Percentiles rank a stretch among this genome's conserved stretches.
These are phyloP conservation scores for Datnioides undecimradiatus DNA, from an alignment of 2,113 vertebrate species.

Conservation along the genomic window DNA sequence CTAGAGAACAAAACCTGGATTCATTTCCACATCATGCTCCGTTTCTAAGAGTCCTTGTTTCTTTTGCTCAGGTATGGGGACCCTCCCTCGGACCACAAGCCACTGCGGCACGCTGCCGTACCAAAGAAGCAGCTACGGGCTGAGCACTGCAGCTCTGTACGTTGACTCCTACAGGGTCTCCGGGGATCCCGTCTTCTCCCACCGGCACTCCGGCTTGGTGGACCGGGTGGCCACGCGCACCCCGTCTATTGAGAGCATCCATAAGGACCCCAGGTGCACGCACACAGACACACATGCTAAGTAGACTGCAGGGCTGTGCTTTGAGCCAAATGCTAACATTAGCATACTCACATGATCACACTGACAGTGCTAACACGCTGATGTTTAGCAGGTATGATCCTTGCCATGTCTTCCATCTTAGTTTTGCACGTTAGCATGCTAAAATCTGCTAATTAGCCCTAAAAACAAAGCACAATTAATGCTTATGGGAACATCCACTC, in stretches of 20 bases:
- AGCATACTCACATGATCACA: too few relatives aligned
- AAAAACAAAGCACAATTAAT: background rate
- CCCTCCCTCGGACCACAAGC: constrained; percentile 91
- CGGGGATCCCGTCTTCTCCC: constrained; percentile 84
- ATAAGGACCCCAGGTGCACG: constrained; percentile 93
- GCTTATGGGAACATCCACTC: background rate
- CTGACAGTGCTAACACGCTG: too few relatives aligned
- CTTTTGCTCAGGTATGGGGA: constrained; percentile 72
- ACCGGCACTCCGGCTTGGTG: constrained; percentile 76
- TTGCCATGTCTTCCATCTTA: too few relatives aligned
- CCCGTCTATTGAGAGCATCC: constrained; percentile 96
- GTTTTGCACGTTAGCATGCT: background rate
- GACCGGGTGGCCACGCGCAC: constrained; percentile 91
- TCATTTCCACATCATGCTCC: background rate
- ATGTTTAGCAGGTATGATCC: too few relatives aligned
- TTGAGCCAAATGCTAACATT: too few relatives aligned
- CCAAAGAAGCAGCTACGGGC: constrained; percentile 92
- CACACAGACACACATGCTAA: background rate
- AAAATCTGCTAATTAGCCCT: background rate
- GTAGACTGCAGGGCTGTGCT: too few relatives aligned
- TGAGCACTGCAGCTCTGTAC: constrained; percentile 88
- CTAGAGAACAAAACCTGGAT: constrained; percentile 1
- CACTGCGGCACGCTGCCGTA: constrained; percentile 94
- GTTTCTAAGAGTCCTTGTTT: background rate
- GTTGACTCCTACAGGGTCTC: constrained; percentile 89